Conservation (phyloP, 2,113 vertebrate genomes). For the Scomber scombrus region DNA sequence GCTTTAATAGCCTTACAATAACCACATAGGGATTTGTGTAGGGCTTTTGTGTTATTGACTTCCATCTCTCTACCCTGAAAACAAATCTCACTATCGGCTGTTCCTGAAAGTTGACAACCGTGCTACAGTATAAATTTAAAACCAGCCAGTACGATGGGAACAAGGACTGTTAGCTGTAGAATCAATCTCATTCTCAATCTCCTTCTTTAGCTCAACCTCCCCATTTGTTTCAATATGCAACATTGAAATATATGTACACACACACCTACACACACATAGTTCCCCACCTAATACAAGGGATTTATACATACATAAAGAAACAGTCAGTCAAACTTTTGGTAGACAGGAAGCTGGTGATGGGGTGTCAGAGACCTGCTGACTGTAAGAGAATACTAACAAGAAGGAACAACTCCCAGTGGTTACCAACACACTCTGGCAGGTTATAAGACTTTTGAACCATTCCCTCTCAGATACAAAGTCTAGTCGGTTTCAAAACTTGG, state of each 20-base stretch:
- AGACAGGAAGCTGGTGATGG: slow-evolving; percentile 48
- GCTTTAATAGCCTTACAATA: slow-evolving; percentile 30
- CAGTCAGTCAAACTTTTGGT: slow-evolving; percentile 52
- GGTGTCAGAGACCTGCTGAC: slow-evolving; percentile 65
- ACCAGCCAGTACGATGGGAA: not conserved
- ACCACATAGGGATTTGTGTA: slow-evolving; percentile 13
- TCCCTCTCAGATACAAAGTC: slow-evolving; percentile 20
- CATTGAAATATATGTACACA: not conserved
- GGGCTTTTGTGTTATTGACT: slow-evolving; percentile 27
- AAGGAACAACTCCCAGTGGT: slow-evolving; percentile 40
- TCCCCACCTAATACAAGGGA: slow-evolving; percentile 4
- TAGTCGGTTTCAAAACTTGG: no score
- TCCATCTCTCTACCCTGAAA: slow-evolving; percentile 13
- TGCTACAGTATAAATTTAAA: slow-evolving; percentile 23
- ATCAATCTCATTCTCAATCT: slow-evolving; percentile 27
- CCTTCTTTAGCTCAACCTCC: slow-evolving; percentile 1
- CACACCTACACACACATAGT: not conserved
- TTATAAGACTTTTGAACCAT: slow-evolving; percentile 57
- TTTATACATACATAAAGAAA: slow-evolving; percentile 47
- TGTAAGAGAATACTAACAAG: slow-evolving; percentile 65
- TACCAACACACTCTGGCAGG: slow-evolving; percentile 50
- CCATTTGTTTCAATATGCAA: slow-evolving; percentile 10
- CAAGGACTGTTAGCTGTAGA: slow-evolving; percentile 9
- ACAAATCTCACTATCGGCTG: slow-evolving; percentile 38
- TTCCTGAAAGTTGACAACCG: slow-evolving; percentile 28